These are phyloP conservation scores for Entosphenus tridentatus DNA, from an alignment of 2,113 vertebrate genomes.

Conservation along the genomic window DNA sequence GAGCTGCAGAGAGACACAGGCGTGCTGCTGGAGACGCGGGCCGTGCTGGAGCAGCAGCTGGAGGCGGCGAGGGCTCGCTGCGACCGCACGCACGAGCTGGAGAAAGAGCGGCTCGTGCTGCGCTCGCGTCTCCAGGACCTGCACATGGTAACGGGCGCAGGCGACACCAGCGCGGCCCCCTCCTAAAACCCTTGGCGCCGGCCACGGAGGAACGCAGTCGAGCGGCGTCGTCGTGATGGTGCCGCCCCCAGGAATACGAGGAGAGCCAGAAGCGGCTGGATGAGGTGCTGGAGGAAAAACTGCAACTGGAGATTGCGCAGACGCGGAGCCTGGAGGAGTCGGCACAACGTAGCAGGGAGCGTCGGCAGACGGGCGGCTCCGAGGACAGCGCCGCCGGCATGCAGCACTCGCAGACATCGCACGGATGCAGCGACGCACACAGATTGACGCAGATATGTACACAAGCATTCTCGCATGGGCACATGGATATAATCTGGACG, in stretches of 20 bases:
- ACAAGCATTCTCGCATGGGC: no score
- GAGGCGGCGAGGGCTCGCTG: conserved; percentile 28
- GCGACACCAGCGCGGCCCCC: no score
- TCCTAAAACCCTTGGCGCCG: no score
- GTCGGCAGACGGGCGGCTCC: not conserved
- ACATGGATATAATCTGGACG: not conserved
- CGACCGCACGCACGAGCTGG: conserved; percentile 32
- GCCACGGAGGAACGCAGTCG: no score
- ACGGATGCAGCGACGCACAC: no score
- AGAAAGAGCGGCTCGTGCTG: conserved; percentile 44
- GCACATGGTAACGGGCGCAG: conserved; percentile 23
- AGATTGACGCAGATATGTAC: no score
- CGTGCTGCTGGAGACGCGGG: conserved; percentile 41
- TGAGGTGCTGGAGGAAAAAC: conserved; percentile 39
- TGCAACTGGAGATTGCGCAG: conserved; percentile 31
- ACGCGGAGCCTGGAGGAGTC: conserved; percentile 14
- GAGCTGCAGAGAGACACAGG: conserved; percentile 19
- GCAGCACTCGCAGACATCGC: no score
- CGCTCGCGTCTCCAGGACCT: conserved; percentile 32
- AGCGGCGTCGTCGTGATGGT: not conserved
- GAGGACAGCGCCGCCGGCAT: no score
- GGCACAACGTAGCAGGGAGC: conserved; percentile 16
- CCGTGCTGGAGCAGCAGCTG: conserved; percentile 44
- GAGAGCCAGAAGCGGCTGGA: conserved; percentile 33
- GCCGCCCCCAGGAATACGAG: conserved; percentile 28